Percentiles rank a stretch among this genome's conserved stretches.
Evolutionary conservation across 2,888 invertebrate genomes (phyloP).

Genomic region (Eupithecia inturbata): DNA sequence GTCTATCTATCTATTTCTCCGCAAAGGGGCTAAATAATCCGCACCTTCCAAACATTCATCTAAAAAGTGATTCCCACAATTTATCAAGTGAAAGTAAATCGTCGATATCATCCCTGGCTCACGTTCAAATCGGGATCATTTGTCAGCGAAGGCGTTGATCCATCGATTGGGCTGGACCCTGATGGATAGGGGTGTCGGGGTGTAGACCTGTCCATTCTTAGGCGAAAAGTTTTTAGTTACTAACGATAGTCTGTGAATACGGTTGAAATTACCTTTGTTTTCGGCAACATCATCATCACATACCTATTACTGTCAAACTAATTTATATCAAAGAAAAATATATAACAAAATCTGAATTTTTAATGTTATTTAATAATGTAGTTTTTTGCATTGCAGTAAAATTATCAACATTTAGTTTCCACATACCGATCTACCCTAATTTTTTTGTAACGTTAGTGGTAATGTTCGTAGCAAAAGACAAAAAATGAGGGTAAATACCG

Average conservation of each 20-base stretch:
- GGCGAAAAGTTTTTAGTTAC: not conserved
- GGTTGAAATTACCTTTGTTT: not conserved
- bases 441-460: no score
- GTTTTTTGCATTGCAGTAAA: no score
- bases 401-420: no score
- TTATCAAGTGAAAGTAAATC: constrained; percentile 43
- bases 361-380: no score
- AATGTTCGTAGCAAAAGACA: no score
- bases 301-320: no score
- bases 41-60: constrained; percentile 15
- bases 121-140: constrained; percentile 61
- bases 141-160: constrained; percentile 48
- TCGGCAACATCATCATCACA: not conserved
- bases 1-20: no score
- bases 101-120: constrained; percentile 47
- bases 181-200: constrained; percentile 5
- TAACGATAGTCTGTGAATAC: not conserved
- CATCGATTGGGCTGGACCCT: constrained; percentile 51
- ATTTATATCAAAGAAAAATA: no score
- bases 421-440: no score
- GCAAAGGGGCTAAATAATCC: no score
- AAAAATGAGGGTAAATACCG: no score
- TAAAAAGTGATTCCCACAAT: constrained; percentile 29
- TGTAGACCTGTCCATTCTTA: not conserved
- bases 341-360: no score